Evolutionary conservation across 2,113 vertebrate species (phyloP), one percentile per base, ranked within the genome.

Genomic region (Psammodynastes pulverulentus): DNA sequence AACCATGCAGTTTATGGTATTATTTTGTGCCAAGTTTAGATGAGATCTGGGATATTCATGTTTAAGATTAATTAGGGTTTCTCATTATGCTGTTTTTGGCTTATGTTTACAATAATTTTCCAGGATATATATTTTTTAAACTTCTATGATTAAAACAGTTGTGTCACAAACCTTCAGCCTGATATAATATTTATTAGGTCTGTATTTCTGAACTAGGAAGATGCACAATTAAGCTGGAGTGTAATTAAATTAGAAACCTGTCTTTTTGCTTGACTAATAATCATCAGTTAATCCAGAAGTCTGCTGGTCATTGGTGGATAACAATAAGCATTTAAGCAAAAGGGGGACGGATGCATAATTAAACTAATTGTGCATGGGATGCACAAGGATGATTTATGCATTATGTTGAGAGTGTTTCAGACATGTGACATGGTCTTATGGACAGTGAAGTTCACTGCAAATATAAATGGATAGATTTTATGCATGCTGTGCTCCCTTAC

Each of bases 1-100:
- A 84, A 88, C 58, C 26, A n/a, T 84, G 34, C 58, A 88, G n/a
- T 92, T n/a, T n/a, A n/a, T n/a, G n/a, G n/a, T 88, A 56, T 84
- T 88, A 88, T 84, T 88, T 92, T 84, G 87, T 84, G 3, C 79
- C 86, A 72, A 88, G 26, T 46, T 48, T 88, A 54, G 26, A 2
- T 84, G 54, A 92, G 51, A 92, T 84, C 79, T 34, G 79, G 2
- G 17, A 13, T 67, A 46, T 84, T 23, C 17, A 54, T 84, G 9
- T 12, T 51, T 45, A 72, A 29, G 48, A 23, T 84, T 56, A 88
- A 92, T 92, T 79, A 53, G 12, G 23, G 23, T 79, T 67, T 72
- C 54, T 6, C n/a, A 51, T 88, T 52, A 91, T 52, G 21, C 26
- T 87, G 19, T 21, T 13, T 58, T 49, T 87, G 29, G 53, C 29